These are phyloP conservation scores for Syncerus caffer DNA, from an alignment of 2,797 vertebrate genomes.

Conservation along the genomic window DNA sequence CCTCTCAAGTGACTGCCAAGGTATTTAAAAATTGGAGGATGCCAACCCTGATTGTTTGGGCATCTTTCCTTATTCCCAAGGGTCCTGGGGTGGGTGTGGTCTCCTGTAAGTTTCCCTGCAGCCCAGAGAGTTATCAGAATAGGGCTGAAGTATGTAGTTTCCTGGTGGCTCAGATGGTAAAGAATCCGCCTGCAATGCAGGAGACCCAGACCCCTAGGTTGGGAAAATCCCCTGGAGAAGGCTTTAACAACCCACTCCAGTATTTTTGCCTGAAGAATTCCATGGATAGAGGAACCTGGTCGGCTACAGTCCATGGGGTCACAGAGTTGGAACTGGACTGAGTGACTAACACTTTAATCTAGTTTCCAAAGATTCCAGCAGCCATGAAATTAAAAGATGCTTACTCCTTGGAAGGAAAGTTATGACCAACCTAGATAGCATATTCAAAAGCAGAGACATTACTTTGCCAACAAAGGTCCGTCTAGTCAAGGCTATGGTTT, in stretches of 20 bases:
- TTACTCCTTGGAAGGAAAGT: too few relatives aligned
- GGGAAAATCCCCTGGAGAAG: background rate
- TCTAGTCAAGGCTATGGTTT: too few relatives aligned
- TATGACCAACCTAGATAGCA: too few relatives aligned
- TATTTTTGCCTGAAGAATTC: background rate
- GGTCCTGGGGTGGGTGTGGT: background rate
- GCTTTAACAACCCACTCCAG: background rate
- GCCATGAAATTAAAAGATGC: too few relatives aligned
- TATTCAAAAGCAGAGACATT: too few relatives aligned
- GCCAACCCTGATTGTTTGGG: background rate
- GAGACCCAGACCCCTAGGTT: background rate
- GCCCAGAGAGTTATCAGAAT: background rate
- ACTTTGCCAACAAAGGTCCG: too few relatives aligned
- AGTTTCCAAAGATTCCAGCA: background rate
- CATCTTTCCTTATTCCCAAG: background rate
- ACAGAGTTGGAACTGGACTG: background rate
- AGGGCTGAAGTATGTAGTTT: background rate
- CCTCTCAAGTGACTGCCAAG: background rate
- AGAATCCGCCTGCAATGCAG: background rate
- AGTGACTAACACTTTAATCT: background rate
- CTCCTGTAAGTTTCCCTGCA: background rate
- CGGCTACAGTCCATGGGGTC: background rate
- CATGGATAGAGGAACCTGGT: background rate
- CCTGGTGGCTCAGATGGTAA: background rate
- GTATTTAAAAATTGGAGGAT: background rate